These are phyloP conservation scores for western clawed frog (Xenopus tropicalis) DNA, from an alignment of 2,113 vertebrate species.

Conservation along the genomic window UCB_Xtro_10.0 CM004447.2:128416501-128417000, in stretches of 20 bases:
- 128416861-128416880: background rate
- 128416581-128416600: slow-evolving; percentile 83
- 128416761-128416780: slow-evolving; percentile 61
- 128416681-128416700: slow-evolving; percentile 85
- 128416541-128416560: slow-evolving; percentile 80
- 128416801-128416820: background rate
- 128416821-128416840: background rate
- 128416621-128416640: too few species aligned
- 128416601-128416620: background rate
- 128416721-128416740: slow-evolving; percentile 81
- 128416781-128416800: background rate
- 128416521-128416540: slow-evolving; percentile 82
- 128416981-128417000: too few species aligned
- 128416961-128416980: too few species aligned
- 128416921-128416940: too few species aligned
- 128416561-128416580: slow-evolving; percentile 71
- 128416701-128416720: slow-evolving; percentile 80
- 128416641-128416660: too few species aligned
- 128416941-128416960: too few species aligned
- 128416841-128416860: too few species aligned
- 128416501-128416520: slow-evolving; percentile 76
- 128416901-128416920: too few species aligned
- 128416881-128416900: too few species aligned
- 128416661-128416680: slow-evolving; percentile 9
- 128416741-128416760: slow-evolving; percentile 61